Conservation (phyloP, 92 coral and sea anemone genomes). For the Parazoanthus atlanticus region DNA sequence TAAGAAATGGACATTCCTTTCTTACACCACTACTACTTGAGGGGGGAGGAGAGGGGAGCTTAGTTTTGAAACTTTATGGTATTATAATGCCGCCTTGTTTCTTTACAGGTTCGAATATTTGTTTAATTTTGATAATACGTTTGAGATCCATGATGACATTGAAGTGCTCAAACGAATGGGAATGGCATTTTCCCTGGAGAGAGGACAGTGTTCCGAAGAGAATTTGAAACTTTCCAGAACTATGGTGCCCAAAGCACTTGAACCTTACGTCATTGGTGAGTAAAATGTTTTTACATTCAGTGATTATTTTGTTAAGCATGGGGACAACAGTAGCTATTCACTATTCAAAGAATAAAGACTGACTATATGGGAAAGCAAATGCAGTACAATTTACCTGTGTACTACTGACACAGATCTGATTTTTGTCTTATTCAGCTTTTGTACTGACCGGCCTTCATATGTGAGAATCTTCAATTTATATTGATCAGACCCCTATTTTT, state of each 20-base stretch:
- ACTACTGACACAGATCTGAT: too few species aligned
- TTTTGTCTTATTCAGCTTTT: too few species aligned
- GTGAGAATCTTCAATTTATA: not conserved
- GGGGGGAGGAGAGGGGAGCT: not conserved
- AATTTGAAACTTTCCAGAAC: constrained; percentile 81
- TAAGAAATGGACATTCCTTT: constrained; percentile 11
- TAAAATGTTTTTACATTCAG: too few species aligned
- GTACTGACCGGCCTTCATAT: too few species aligned
- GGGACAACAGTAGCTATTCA: too few species aligned
- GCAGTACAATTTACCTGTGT: too few species aligned
- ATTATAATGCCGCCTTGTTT: not conserved
- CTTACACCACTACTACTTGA: too few species aligned
- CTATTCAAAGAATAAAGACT: too few species aligned
- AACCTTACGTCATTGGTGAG: constrained; percentile 95
- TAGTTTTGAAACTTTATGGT: not conserved
- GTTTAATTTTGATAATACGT: constrained; percentile 97
- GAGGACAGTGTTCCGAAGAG: constrained; percentile 75
- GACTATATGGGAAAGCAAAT: too few species aligned
- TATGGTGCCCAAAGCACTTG: constrained; percentile 97
- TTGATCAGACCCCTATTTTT: not conserved
- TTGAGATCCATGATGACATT: constrained; percentile 99
- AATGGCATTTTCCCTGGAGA: constrained; percentile 98
- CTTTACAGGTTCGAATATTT: constrained; percentile 84
- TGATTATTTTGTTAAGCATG: too few species aligned
- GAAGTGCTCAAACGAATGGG: constrained; percentile 98